Evolutionary conservation across 2,113 vertebrate genomes (phyloP).

Genomic region (Mesocricetus auratus): DNA sequence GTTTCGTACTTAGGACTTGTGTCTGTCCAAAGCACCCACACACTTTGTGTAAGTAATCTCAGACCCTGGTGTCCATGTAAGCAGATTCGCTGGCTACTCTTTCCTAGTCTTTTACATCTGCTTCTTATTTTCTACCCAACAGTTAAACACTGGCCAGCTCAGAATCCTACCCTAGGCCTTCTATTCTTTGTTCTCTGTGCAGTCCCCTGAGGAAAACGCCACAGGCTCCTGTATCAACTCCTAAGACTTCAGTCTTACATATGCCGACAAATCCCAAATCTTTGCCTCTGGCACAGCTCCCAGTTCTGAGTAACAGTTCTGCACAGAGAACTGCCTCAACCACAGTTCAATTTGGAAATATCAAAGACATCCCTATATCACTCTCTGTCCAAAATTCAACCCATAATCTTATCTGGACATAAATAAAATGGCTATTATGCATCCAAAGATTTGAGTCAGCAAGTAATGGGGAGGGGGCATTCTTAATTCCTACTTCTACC

Average conservation of each 20-base stretch:
- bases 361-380: background rate
- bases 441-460: background rate
- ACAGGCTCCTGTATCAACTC: background rate
- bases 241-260: background rate
- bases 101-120: slow-evolving; percentile 11
- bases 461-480: background rate
- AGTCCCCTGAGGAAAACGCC: slow-evolving; percentile 9
- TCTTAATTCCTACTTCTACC: background rate
- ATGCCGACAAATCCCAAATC: slow-evolving; percentile 29
- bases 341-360: background rate
- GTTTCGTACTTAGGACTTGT: slow-evolving; percentile 18
- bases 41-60: slow-evolving; percentile 21
- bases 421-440: background rate
- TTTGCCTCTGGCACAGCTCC: slow-evolving; percentile 18
- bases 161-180: background rate
- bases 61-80: slow-evolving; percentile 49
- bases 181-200: background rate
- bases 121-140: slow-evolving; percentile 1
- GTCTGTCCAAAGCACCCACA: background rate
- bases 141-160: slow-evolving; percentile 35
- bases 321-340: background rate
- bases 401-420: background rate
- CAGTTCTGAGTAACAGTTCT: slow-evolving; percentile 21
- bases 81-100: background rate
- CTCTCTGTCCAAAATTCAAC: background rate